Evolutionary conservation across 2,113 vertebrate species (phyloP), one percentile per base, ranked within the genome.

Genomic region (Capreolus pygargus): DNA sequence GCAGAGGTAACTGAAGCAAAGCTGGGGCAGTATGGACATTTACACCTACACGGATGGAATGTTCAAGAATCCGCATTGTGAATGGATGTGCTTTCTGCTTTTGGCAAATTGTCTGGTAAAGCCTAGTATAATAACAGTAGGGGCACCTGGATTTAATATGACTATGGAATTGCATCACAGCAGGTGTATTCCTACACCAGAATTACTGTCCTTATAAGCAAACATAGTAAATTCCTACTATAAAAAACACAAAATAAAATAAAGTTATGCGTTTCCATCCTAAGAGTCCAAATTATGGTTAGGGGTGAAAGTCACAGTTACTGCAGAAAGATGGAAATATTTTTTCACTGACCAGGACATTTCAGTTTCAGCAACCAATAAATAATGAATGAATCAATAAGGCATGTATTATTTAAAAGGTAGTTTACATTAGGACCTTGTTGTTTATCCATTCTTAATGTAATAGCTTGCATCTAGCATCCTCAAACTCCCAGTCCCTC

Each of bases 331-430:
- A 3, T 43, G 21, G 9, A 84, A 92, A 70, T 10, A 86, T 47
- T 84, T 83, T 94, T 81, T 39, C 36, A 39, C 60, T 82, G 14
- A 74, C 11, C n/a, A 89, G 54, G 54, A 60, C 33, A 89, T 91
- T 89, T 90, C 27, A 83, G 57, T 86, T 97, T 95, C 54, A 89
- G 28, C 45, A 90, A 79, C 21, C 94, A 86, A 89, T 74, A 88
- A 61, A 82, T 78, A 93, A 60, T 81, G 9, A 96, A 85, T 79
- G 19, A 67, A 83, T 57, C 50, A 79, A 90, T 81, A 95, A 90
- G n/a, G 8, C 10, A 67, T 45, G 7, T 83, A 70, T 67, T 91
- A 86, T 89, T 54, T 78, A 94, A 57, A 86, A 91, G 33, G 64
- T 10, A 45, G 5, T 70, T 88, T 86, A 50, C 5, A 79, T 43